These are phyloP conservation scores for Trachythela sp. DNA, from an alignment of 64 coral and sea anemone species.

Conservation along the genomic window DNA sequence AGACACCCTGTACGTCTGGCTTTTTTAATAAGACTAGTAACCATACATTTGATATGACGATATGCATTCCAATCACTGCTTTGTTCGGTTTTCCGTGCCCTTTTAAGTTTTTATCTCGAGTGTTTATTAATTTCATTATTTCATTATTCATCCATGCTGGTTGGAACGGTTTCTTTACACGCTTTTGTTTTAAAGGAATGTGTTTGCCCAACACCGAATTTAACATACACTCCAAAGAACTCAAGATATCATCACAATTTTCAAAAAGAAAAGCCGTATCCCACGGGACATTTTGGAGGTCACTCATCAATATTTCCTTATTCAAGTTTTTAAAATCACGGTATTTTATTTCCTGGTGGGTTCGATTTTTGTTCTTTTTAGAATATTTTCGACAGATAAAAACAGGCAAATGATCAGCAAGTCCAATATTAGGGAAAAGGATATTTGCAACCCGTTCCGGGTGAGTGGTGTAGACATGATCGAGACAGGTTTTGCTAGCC, in stretches of 20 bases:
- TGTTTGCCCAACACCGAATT: not conserved
- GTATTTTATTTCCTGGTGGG: not conserved
- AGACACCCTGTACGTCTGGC: too few species aligned
- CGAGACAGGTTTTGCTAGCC: conserved; percentile 40
- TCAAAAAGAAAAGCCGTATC: conserved; percentile 46
- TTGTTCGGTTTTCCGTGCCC: too few species aligned
- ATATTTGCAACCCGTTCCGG: conserved; percentile 11
- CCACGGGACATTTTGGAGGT: conserved; percentile 25
- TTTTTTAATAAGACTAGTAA: too few species aligned
- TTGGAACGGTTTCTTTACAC: not conserved
- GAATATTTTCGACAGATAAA: conserved; percentile 51
- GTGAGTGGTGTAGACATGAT: conserved; percentile 47
- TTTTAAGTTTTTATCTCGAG: too few species aligned
- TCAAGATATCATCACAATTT: conserved; percentile 13
- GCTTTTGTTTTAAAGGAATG: conserved; percentile 15
- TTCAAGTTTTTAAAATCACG: conserved; percentile 40
- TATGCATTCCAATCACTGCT: too few species aligned
- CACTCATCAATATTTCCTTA: conserved; percentile 11
- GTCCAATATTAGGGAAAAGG: conserved; percentile 46
- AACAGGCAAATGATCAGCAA: conserved; percentile 59
- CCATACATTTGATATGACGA: too few species aligned
- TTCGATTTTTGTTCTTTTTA: not conserved
- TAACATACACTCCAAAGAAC: not conserved
- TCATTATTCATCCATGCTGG: not conserved
- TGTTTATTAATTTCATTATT: not conserved